Base-by-base conservation (phyloP, 2,888 invertebrate species). In the Trypoxylon attenuatum region DNA sequence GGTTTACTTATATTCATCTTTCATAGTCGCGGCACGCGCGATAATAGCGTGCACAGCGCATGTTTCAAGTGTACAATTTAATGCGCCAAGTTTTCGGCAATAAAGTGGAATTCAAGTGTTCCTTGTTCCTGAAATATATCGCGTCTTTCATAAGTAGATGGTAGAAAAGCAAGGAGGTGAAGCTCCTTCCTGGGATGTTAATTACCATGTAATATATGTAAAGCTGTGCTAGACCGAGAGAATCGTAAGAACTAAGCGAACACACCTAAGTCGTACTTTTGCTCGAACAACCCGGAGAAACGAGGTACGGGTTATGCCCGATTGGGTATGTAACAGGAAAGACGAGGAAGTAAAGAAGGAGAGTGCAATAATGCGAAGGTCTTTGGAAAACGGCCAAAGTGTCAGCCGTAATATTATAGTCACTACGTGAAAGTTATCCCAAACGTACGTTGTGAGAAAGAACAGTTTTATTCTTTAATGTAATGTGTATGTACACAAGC, bases 321-420 rank as follows among this genome's bases (percentile, higher is more conserved):
- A 66, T 65, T 61, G 61, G 33, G 39, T 41, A 13, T 38, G 49
- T 33, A 52, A 27, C 27, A 22, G 39, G 43, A 33, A 64, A 50
- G 53, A 56, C 27, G 23, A 49, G 45, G 18, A 42, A 42, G 42
- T 16, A 25, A 54, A 55, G 65, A 52, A 69, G 70, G 69, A 70
- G 57, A 53, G 67, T 69, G 79, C 80, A 81, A 84, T 82, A 80
- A 81, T 77, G 71, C 69, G 47, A 62, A 61, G 69, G 75, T 78
- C 41, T 71, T 83, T 84, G 84, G 84, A 83, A 70, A 70, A 60
- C 43, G 64, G 82, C 84, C 84, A 85, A 82, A 76, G 68, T 77
- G 77, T 78, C 77, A 79, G 75, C 69, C 73, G 69, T 77, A 79
- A 77, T 81, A 79, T 83, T 77, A 81, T 78, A 75, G 76, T 78